Conservation (phyloP, 2,888 invertebrate species). For the Phrixothrix hirtus region DNA sequence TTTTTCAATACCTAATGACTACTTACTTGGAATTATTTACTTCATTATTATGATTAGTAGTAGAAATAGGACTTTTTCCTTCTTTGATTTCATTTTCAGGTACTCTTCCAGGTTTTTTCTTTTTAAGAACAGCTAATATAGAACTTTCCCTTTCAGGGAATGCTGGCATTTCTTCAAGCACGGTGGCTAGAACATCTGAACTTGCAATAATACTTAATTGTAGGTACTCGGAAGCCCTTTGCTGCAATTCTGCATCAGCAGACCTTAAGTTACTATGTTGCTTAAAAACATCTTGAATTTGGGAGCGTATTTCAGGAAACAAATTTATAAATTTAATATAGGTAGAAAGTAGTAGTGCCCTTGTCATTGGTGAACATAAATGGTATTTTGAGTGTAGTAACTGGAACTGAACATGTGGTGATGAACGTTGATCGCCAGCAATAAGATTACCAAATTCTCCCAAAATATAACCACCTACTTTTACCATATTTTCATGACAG, state of each 20-base stretch:
- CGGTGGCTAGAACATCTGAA: constrained; percentile 95
- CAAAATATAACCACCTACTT: constrained; percentile 98
- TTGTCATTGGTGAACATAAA: constrained; percentile 94
- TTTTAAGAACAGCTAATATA: constrained; percentile 95
- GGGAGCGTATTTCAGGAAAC: constrained; percentile 96
- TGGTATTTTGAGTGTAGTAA: constrained; percentile 98
- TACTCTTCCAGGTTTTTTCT: constrained; percentile 95
- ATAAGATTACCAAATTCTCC: constrained; percentile 99
- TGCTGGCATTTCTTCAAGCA: constrained; percentile 99
- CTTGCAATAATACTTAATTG: constrained; percentile 95
- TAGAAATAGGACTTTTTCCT: constrained; percentile 73
- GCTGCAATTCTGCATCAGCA: constrained; percentile 98
- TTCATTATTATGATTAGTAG: constrained; percentile 58
- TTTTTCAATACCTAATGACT: constrained; percentile 11
- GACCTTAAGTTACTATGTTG: constrained; percentile 95
- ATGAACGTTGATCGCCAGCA: constrained; percentile 96
- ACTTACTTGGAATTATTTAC: constrained; percentile 56
- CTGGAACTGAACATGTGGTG: constrained; percentile 97
- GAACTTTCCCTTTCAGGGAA: constrained; percentile 98
- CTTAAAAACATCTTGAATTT: constrained; percentile 89
- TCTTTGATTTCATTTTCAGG: constrained; percentile 86
- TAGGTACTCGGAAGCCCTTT: constrained; percentile 96
- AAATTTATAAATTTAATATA: constrained; percentile 99
- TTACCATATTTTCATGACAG: constrained; percentile 99
- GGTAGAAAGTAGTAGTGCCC: constrained; percentile 94